Evolutionary conservation across 2,797 vertebrate species (phyloP).

Genomic region (Oreochromis grahami): DNA sequence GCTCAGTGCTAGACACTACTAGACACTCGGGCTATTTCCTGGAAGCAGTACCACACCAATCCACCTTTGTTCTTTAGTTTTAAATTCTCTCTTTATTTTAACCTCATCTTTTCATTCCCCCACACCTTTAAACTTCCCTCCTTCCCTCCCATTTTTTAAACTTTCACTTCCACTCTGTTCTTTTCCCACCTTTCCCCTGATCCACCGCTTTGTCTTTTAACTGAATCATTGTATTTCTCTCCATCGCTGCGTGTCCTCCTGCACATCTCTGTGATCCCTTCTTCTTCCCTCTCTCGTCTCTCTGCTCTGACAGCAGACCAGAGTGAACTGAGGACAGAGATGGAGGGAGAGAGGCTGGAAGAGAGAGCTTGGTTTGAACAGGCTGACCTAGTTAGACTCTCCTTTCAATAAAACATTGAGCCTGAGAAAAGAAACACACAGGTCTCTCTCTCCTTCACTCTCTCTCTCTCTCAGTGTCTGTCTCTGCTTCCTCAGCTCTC

Average conservation of each 20-base stretch:
- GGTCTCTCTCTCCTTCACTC: not conserved
- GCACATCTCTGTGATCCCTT: not conserved
- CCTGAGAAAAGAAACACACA: not conserved
- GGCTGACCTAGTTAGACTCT: conserved; percentile 56
- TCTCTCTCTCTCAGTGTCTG: not conserved
- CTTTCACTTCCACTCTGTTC: not conserved
- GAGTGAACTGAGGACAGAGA: conserved; percentile 46
- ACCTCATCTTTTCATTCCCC: not conserved
- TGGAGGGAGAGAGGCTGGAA: not conserved
- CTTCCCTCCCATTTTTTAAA: not conserved
- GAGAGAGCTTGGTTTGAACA: conserved; percentile 27
- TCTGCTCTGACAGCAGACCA: not conserved
- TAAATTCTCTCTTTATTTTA: not conserved
- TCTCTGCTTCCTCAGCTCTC: not conserved
- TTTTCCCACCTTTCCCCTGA: not conserved
- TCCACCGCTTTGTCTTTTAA: not conserved
- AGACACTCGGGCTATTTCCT: not conserved
- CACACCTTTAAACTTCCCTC: not conserved
- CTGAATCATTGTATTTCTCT: not conserved
- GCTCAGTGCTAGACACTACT: not conserved
- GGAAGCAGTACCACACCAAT: not conserved
- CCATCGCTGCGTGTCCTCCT: not conserved
- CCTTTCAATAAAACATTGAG: conserved; percentile 54
- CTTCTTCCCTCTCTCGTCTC: not conserved
- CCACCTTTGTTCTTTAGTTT: not conserved